A percentile compares a stretch with the other conserved stretches of the same genome.
Evolutionary conservation across 2,113 vertebrate genomes (phyloP).

Genomic region (Mormyrus lacerda): DNA sequence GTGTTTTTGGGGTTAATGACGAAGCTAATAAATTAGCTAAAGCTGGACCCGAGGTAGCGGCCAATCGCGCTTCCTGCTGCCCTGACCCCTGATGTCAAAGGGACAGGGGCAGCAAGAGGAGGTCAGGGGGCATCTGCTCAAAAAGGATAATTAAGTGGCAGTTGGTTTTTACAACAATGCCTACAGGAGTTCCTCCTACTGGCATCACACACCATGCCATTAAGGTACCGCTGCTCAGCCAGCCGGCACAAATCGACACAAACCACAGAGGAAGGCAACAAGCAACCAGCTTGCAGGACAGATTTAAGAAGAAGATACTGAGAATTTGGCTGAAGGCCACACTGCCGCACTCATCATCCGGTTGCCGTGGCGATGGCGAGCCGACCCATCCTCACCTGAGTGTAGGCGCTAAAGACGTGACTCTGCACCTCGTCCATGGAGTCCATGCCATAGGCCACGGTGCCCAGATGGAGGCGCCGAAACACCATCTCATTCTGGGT

Average conservation of each 20-base stretch:
- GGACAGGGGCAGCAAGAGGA: conserved; percentile 71
- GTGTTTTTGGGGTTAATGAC: conserved; percentile 75
- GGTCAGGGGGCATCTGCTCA: conserved; percentile 71
- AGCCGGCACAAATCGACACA: neutral
- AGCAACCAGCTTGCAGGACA: neutral
- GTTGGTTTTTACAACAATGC: conserved; percentile 37
- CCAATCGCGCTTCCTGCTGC: conserved; percentile 83
- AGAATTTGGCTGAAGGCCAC: neutral
- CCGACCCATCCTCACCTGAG: conserved; percentile 66
- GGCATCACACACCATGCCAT: neutral
- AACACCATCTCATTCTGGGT: conserved; percentile 99
- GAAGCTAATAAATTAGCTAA: conserved; percentile 83
- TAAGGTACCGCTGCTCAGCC: neutral
- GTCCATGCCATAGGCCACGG: conserved; percentile 89
- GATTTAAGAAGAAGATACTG: neutral
- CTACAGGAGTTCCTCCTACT: neutral
- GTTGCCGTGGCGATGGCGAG: neutral
- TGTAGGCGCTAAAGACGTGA: conserved; percentile 93
- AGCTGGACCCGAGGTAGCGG: conserved; percentile 57
- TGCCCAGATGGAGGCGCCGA: conserved; percentile 88
- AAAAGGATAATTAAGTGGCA: conserved; percentile 71
- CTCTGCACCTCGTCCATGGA: conserved; percentile 98
- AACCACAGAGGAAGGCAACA: too few relatives aligned
- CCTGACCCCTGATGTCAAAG: conserved; percentile 87
- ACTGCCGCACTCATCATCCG: neutral